Conservation (phyloP, 1,140 invertebrate species). For the Camponotus pennsylvanicus region DNA sequence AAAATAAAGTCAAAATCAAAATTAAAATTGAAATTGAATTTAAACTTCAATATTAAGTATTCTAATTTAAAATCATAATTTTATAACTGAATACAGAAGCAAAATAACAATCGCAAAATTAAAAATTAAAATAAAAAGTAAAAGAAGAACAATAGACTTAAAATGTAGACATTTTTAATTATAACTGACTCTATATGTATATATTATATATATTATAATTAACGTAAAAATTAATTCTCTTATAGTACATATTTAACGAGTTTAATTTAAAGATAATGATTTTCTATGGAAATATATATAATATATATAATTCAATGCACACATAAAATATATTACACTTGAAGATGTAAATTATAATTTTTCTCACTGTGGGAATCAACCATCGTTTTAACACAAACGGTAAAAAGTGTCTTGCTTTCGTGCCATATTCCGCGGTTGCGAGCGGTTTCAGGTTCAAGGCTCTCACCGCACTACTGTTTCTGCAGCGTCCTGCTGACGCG, state of each 20-base stretch:
- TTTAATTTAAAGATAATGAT: slow-evolving; percentile 6
- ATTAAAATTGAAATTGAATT: too few species aligned
- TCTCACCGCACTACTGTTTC: slow-evolving; percentile 48
- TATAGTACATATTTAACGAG: not conserved
- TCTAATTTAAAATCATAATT: too few species aligned
- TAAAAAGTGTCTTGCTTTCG: slow-evolving; percentile 35
- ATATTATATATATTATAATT: too few species aligned
- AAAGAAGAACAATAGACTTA: too few species aligned
- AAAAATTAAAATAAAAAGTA: too few species aligned
- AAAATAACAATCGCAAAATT: too few species aligned
- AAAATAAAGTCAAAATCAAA: too few species aligned
- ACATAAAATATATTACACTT: not conserved
- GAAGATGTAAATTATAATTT: not conserved
- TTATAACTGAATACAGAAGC: too few species aligned
- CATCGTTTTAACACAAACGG: not conserved
- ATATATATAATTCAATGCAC: not conserved
- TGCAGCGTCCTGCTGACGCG: slow-evolving; percentile 1
- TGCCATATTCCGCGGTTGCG: slow-evolving; percentile 14
- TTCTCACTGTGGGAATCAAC: not conserved
- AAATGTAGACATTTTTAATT: too few species aligned
- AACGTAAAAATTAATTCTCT: too few species aligned
- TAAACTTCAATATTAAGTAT: too few species aligned
- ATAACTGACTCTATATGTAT: too few species aligned
- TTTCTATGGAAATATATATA: not conserved
- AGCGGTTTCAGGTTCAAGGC: slow-evolving; percentile 72